Percentiles rank a stretch among this genome's conserved stretches.
phyloP scores from a whole-genome alignment of 1,140 invertebrate genomes.

The Thaumatotibia leucotreta region DNA sequence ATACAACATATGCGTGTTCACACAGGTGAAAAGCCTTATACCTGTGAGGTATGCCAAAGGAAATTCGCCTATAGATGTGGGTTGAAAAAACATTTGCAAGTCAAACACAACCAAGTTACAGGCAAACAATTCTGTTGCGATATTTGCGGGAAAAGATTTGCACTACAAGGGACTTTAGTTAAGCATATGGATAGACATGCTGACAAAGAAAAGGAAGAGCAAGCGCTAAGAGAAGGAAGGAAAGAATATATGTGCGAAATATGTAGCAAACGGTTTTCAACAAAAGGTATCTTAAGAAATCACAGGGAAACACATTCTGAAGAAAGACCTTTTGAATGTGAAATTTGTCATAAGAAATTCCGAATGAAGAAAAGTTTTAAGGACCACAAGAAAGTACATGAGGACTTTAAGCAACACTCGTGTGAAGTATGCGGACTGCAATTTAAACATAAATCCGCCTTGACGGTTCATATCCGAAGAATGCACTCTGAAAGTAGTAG shows the following conservation, averaged over 20 bases:
- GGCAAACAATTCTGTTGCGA: background rate
- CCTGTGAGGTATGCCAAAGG: background rate
- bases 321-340: background rate
- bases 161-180: background rate
- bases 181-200: background rate
- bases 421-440: background rate
- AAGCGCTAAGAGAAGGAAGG: background rate
- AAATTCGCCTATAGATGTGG: background rate
- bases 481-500: background rate
- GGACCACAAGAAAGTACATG: background rate
- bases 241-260: background rate
- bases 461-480: background rate
- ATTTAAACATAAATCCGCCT: background rate
- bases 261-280: background rate
- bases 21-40: background rate
- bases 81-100: background rate
- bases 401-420: background rate
- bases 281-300: background rate
- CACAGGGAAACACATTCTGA: background rate
- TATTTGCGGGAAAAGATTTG: background rate
- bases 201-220: background rate
- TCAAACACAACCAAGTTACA: background rate
- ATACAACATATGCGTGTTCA: background rate
- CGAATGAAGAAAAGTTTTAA: background rate
- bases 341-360: background rate